Conservation (phyloP, 1,140 invertebrate genomes). For the Ridgeia piscesae region DNA sequence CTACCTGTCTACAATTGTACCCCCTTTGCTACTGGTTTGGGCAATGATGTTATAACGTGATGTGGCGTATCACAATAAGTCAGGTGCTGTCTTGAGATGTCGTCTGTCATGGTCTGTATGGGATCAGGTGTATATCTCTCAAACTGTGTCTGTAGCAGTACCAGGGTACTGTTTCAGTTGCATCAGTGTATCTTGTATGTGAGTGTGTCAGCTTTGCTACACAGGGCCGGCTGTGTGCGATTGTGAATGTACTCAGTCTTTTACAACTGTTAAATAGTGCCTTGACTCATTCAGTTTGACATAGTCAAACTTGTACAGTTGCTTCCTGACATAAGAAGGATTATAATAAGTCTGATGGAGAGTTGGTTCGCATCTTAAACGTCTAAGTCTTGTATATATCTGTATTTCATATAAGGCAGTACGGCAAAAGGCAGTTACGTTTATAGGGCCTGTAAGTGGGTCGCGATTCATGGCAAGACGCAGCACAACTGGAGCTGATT, state of each 20-base stretch:
- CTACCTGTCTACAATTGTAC: not conserved
- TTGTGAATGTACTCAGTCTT: not conserved
- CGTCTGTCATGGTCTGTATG: not conserved
- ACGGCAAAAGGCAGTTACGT: not conserved
- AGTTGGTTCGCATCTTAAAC: not conserved
- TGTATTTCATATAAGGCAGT: too few species aligned
- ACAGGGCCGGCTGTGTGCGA: too few species aligned
- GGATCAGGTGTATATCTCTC: not conserved
- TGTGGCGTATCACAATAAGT: too few species aligned
- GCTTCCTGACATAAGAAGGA: too few species aligned
- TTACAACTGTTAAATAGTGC: not conserved
- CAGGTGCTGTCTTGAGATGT: too few species aligned
- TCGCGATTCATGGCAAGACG: too few species aligned
- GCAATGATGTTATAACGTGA: not conserved
- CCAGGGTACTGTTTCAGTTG: not conserved
- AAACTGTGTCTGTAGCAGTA: not conserved
- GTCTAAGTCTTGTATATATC: not conserved
- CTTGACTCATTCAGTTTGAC: not conserved
- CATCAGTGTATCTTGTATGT: not conserved
- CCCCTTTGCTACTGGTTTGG: not conserved
- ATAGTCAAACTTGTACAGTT: too few species aligned
- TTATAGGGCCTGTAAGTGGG: not conserved
- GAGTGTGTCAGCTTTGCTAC: not conserved
- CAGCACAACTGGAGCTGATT: too few species aligned
- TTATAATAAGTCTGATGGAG: too few species aligned